phyloP scores from a whole-genome alignment of 2,888 invertebrate species.

The Acrocyrtus sp. region DNA sequence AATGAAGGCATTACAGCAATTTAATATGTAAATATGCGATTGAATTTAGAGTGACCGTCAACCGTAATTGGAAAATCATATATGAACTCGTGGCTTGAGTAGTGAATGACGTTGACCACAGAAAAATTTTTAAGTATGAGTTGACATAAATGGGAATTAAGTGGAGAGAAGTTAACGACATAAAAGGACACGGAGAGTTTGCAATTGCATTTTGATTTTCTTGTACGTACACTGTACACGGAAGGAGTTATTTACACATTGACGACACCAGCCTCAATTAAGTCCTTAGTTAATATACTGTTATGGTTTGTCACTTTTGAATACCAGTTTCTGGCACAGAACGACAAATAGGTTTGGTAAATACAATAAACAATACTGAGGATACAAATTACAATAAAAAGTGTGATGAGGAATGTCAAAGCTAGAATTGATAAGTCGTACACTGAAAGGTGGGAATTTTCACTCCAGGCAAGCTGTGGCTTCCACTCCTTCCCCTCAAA shows the following conservation, averaged over 20 bases:
- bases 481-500: conserved; percentile 34
- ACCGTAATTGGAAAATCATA: too few relatives aligned
- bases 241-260: conserved; percentile 30
- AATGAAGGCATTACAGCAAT: too few relatives aligned
- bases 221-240: too few relatives aligned
- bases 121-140: too few relatives aligned
- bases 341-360: conserved; percentile 10
- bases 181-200: too few relatives aligned
- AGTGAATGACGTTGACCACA: too few relatives aligned
- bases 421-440: conserved; percentile 23
- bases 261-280: conserved; percentile 26
- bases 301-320: not conserved
- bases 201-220: too few relatives aligned
- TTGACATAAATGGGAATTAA: too few relatives aligned
- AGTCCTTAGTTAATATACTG: conserved; percentile 17
- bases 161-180: too few relatives aligned
- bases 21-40: too few relatives aligned
- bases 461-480: conserved; percentile 6
- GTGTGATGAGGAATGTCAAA: conserved; percentile 14
- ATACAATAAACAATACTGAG: conserved; percentile 18
- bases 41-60: too few relatives aligned
- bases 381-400: conserved; percentile 17
- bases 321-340: conserved; percentile 9
- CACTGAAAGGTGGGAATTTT: not conserved
- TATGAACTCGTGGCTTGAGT: too few relatives aligned